Base-by-base conservation (phyloP, 2,888 invertebrate species). In the Tromatobia lineatoria region DNA sequence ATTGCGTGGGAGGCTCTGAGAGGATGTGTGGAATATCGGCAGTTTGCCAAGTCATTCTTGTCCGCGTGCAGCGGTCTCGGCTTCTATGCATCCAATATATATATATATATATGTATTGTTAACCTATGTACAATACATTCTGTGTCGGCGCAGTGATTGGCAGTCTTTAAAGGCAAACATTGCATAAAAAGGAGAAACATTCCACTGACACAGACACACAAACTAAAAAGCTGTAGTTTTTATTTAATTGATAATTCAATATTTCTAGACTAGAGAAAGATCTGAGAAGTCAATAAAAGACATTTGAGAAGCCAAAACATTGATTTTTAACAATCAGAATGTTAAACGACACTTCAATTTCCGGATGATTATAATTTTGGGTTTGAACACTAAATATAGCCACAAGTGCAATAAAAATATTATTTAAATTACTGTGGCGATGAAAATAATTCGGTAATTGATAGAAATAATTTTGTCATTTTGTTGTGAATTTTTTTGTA, bases 31-130 rank as follows among this genome's bases (percentile, higher is more conserved):
- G 69, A 79, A 77, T 79, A 75, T 83, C 82, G 80, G 78, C 71
- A 67, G 23, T 76, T 80, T 76, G 85, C 85, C 83, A 80, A 85
- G 80, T 86, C 76, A 86, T 86, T 85, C 79, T 79, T 57, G 75
- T 78, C 74, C 80, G 64, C 78, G 66, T 71, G 75, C 75, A 75
- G 7, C 38, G 52, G 7, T 47, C 47, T 38, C 29, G 50, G 25
- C 50, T 34, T 52, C 52, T 20, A 13, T 70, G 23, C 47, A 18
- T 52, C 25, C 25, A 23, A 11, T 59, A 50, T 38, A 23, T 3
- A 29, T 29, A 29, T 29, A 29, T 29, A 29, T 29, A 4, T 29
- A 45, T 45, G 64, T 52, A 38, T 52, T 4, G 42, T 23, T 3
- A 45, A n/a, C 15, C 2, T 66, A 38, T 64, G n/a, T 38, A 20